phyloP scores from a whole-genome alignment of 2,888 invertebrate genomes.

The Tipula confusa region DNA sequence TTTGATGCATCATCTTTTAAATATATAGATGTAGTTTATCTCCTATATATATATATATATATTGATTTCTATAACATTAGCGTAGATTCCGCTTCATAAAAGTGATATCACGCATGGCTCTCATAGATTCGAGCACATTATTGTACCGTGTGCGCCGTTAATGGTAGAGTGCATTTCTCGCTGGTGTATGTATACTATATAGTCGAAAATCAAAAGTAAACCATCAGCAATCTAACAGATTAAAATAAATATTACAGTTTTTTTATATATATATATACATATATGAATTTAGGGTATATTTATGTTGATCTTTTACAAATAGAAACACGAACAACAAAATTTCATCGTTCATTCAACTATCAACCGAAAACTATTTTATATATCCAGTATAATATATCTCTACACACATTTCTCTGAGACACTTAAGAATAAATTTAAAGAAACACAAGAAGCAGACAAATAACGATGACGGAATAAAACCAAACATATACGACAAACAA shows the following conservation, averaged over 20 bases:
- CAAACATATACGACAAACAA: not conserved
- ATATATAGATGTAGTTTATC: too few species aligned
- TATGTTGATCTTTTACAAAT: conserved; percentile 12
- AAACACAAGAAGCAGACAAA: not conserved
- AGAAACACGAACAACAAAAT: not conserved
- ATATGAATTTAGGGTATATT: not conserved
- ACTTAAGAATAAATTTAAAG: conserved; percentile 4
- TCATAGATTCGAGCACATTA: not conserved
- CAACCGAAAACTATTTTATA: not conserved
- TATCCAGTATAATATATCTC: not conserved
- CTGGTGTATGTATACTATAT: not conserved
- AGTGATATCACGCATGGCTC: not conserved
- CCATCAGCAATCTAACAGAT: conserved; percentile 20
- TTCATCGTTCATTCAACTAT: conserved; percentile 15
- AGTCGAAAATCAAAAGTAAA: not conserved
- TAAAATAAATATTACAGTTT: conserved; percentile 4
- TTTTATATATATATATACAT: not conserved
- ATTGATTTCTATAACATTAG: not conserved
- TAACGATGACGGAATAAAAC: not conserved
- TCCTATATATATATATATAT: too few species aligned
- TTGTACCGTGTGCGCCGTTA: not conserved
- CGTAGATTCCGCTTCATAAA: not conserved
- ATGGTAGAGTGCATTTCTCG: not conserved
- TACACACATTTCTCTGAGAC: not conserved
- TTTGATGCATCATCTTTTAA: not conserved